These are phyloP conservation scores for Clarias platycephalus DNA, from an alignment of 2,797 vertebrate genomes.

Conservation along the genomic window DNA sequence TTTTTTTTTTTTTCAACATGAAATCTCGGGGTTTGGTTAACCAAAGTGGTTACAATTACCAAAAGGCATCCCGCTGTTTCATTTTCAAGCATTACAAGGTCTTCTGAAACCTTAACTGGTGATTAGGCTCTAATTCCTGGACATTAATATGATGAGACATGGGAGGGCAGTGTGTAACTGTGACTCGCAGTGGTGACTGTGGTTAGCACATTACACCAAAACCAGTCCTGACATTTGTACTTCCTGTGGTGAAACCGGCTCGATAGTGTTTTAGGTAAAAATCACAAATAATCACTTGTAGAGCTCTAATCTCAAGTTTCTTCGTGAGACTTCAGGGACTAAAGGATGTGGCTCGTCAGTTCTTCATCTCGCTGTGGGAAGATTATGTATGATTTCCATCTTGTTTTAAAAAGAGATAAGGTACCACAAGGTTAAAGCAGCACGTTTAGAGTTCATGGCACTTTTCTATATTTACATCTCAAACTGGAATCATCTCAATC, in stretches of 20 bases:
- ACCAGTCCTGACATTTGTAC: conserved; percentile 11
- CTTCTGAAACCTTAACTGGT: not conserved
- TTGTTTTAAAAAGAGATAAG: not conserved
- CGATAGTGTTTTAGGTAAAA: not conserved
- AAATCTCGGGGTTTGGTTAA: not conserved
- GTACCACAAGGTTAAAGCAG: not conserved
- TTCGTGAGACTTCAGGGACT: not conserved
- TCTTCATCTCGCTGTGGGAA: not conserved
- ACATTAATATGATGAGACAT: conserved; percentile 8
- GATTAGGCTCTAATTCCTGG: not conserved
- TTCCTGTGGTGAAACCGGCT: conserved; percentile 17
- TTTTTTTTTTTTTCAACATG: not conserved
- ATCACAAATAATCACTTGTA: not conserved
- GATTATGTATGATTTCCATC: not conserved
- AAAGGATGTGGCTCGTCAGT: conserved; percentile 3
- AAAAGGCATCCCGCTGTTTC: not conserved
- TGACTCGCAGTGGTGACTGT: conserved; percentile 6
- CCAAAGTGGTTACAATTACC: not conserved
- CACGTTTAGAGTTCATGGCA: not conserved
- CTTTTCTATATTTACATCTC: not conserved
- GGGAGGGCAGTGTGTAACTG: conserved; percentile 20
- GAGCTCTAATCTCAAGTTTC: not conserved
- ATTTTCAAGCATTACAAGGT: not conserved
- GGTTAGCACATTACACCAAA: conserved; percentile 24
- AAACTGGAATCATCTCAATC: too few species aligned